These are phyloP conservation scores for Trachythela sp. DNA, from an alignment of 64 coral and sea anemone species.

Conservation along the genomic window DNA sequence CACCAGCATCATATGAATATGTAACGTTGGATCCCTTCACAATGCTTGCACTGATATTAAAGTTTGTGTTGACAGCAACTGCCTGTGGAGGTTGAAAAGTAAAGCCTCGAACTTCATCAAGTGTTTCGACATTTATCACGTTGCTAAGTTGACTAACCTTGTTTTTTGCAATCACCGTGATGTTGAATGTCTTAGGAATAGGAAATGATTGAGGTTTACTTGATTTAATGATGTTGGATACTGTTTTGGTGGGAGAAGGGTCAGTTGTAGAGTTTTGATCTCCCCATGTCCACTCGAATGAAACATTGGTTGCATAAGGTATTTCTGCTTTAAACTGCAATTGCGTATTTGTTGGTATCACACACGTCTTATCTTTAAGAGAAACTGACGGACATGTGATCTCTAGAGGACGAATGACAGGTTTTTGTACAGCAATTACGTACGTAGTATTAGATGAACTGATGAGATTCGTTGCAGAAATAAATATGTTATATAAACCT, in stretches of 20 bases:
- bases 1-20: neutral
- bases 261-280: neutral
- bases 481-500: neutral
- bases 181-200: neutral
- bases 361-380: neutral
- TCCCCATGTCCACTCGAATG: neutral
- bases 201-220: neutral
- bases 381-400: neutral
- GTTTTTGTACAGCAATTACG: neutral
- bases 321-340: neutral
- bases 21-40: neutral
- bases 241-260: neutral
- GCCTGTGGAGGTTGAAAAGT: neutral
- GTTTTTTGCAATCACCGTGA: neutral
- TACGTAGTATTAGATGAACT: neutral
- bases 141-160: neutral
- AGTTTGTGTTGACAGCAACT: neutral
- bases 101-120: neutral
- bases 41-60: neutral
- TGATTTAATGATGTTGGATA: neutral
- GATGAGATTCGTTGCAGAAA: neutral
- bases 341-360: neutral
- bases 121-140: neutral
- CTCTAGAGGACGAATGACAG: neutral
- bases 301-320: neutral